phyloP scores from a whole-genome alignment of 2,113 vertebrate genomes.

The Actinemys pallida region DNA sequence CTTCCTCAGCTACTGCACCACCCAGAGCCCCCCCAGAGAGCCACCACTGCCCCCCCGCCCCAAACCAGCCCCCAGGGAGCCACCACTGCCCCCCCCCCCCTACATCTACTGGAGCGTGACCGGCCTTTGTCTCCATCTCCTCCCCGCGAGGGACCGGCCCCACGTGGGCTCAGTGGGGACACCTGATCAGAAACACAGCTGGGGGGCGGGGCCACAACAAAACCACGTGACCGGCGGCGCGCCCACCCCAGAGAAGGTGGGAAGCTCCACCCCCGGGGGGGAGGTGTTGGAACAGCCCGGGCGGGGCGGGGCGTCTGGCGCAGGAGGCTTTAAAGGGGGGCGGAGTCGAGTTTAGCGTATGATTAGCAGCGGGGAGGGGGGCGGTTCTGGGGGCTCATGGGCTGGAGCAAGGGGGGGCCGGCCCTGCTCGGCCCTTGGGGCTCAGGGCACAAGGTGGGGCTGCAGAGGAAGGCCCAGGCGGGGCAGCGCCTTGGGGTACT shows the following conservation, averaged over 20 bases:
- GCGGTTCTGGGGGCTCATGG: fast-evolving
- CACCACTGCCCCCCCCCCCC: background rate
- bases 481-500: fast-evolving
- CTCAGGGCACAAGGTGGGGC: no score
- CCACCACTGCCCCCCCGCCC: no score
- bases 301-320: no score
- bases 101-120: background rate
- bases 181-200: background rate
- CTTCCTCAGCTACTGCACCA: no score
- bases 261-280: background rate
- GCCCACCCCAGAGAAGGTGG: background rate
- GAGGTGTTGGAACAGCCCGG: background rate
- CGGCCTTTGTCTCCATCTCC: background rate
- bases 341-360: fast-evolving
- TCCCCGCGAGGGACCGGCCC: no score
- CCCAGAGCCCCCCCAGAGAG: no score
- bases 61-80: background rate
- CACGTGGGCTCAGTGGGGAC: no score
- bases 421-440: background rate
- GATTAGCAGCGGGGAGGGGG: fast-evolving
- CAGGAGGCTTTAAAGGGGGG: background rate
- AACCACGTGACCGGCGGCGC: background rate
- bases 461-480: fast-evolving
- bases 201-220: background rate
- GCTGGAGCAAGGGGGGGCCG: background rate